phyloP scores from a whole-genome alignment of 2,797 vertebrate species.

The Mionectes olivaceus region DNA sequence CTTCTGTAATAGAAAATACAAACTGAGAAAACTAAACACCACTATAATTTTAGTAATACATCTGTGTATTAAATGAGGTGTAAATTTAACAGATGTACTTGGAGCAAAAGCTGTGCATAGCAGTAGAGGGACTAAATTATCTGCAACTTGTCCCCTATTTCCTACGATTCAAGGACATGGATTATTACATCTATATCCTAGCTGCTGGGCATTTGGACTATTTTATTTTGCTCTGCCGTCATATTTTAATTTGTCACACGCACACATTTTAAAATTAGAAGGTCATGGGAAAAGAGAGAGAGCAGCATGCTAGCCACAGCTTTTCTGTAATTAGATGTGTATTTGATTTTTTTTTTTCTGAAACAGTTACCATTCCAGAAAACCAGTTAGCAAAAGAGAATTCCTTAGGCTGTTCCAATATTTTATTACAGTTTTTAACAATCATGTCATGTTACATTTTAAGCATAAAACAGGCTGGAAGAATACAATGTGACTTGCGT shows the following conservation, averaged over 20 bases:
- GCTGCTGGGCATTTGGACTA: constrained; percentile 28
- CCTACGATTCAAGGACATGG: not conserved
- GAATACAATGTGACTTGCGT: constrained; percentile 61
- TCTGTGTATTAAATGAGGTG: not conserved
- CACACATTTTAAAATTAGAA: constrained; percentile 19
- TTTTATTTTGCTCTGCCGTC: not conserved
- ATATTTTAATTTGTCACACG: constrained; percentile 32
- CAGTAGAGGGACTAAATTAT: not conserved
- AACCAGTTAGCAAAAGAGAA: not conserved
- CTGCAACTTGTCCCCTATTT: not conserved
- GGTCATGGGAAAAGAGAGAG: constrained; percentile 41
- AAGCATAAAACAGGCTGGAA: constrained; percentile 25
- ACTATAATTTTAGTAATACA: not conserved
- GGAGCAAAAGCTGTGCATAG: not conserved
- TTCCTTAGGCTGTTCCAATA: constrained; percentile 2
- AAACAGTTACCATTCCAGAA: constrained; percentile 31
- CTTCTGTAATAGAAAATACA: not conserved
- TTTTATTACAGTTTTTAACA: constrained; percentile 48
- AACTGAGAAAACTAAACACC: not conserved
- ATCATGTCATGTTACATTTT: constrained; percentile 33
- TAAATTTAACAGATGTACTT: constrained; percentile 19
- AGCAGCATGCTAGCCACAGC: constrained; percentile 27
- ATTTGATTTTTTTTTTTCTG: not conserved
- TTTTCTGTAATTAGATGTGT: constrained; percentile 45
- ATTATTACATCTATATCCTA: constrained; percentile 13